phyloP scores from a whole-genome alignment of 2,113 vertebrate genomes.

The Emydocephalus ijimae region DNA sequence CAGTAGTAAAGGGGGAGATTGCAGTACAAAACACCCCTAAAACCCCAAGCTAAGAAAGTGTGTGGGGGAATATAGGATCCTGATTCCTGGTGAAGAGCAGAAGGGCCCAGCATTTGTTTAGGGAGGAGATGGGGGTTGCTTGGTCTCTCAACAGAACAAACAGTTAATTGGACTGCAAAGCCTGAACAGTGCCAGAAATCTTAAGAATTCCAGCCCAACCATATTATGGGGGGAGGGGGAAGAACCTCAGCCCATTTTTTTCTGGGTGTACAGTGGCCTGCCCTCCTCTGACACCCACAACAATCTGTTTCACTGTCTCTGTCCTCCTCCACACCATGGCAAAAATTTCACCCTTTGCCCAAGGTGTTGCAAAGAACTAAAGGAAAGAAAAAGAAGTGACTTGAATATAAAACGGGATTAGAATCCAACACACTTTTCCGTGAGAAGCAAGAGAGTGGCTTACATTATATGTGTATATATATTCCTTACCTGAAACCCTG shows the following conservation, averaged over 20 bases:
- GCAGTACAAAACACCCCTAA: neutral
- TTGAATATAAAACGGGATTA: neutral
- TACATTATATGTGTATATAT: neutral
- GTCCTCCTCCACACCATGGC: neutral
- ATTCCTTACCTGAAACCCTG: neutral
- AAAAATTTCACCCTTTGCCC: neutral
- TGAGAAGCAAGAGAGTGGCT: neutral
- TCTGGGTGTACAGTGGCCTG: neutral
- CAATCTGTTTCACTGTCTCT: neutral
- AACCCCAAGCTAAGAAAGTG: neutral
- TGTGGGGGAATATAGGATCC: too few species aligned
- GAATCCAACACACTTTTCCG: neutral
- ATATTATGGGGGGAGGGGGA: too few species aligned
- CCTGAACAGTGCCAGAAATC: neutral
- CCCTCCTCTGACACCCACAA: neutral
- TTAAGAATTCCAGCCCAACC: neutral
- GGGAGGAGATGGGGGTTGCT: neutral
- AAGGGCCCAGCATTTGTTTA: neutral
- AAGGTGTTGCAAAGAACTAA: too few species aligned
- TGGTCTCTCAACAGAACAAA: neutral
- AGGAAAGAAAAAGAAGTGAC: neutral
- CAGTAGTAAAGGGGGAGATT: neutral
- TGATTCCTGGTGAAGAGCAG: neutral
- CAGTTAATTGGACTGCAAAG: neutral
- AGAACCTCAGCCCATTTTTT: too few species aligned